These are phyloP conservation scores for Pollenia griseotomentosa DNA, from an alignment of 2,888 invertebrate genomes.

Conservation along the genomic window DNA sequence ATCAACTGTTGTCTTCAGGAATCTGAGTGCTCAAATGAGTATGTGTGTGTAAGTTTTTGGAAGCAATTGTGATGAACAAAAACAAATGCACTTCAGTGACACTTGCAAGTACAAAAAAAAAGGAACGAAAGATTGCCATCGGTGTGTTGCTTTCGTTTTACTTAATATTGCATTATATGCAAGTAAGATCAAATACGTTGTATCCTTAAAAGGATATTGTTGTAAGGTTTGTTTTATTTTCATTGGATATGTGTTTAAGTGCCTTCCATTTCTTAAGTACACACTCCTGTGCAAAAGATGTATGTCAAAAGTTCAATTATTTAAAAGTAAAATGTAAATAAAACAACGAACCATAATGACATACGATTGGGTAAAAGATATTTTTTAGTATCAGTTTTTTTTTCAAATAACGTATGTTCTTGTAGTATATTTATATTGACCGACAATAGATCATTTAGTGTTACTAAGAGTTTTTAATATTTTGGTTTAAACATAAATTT, in stretches of 20 bases:
- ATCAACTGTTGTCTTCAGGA: slow-evolving; percentile 68
- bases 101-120: slow-evolving; percentile 59
- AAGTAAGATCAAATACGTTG: slow-evolving; percentile 15
- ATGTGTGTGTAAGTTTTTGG: neutral
- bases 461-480: neutral
- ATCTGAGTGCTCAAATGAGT: slow-evolving; percentile 16
- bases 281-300: slow-evolving; percentile 50
- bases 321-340: slow-evolving; percentile 56
- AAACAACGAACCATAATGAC: slow-evolving; percentile 39
- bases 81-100: slow-evolving; percentile 69
- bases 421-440: neutral
- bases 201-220: slow-evolving; percentile 67
- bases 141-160: neutral
- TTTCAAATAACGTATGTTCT: neutral
- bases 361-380: slow-evolving; percentile 51
- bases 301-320: slow-evolving; percentile 69
- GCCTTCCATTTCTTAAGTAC: slow-evolving; percentile 30
- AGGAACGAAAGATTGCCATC: slow-evolving; percentile 55
- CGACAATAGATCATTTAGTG: neutral
- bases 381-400: slow-evolving; percentile 21
- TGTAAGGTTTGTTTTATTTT: slow-evolving; percentile 28
- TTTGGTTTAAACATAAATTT: neutral
- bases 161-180: slow-evolving; percentile 22
- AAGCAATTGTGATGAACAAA: slow-evolving; percentile 50
- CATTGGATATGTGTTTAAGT: slow-evolving; percentile 10